Base-by-base conservation (phyloP, 2,113 vertebrate genomes). In the Cyphomyrus plagiostoma region DNA sequence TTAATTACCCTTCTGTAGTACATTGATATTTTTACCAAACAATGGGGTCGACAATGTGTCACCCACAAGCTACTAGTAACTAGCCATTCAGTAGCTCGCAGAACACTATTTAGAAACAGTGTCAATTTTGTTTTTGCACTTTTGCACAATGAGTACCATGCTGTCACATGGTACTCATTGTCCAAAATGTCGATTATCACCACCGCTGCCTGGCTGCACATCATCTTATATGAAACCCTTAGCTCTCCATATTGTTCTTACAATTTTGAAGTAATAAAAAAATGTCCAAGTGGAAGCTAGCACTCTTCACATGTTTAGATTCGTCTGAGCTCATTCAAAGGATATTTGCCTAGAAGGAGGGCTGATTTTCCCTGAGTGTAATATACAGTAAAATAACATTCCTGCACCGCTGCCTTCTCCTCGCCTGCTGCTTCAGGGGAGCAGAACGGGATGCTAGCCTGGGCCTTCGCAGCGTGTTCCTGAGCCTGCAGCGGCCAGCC, bases 401-500 rank as follows among this genome's bases (percentile, higher is more conserved):
- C 3, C 46, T n/a, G 46, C 17, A 85, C 19, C 4, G 58, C 88
- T 19, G 35, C 8, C 21, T 53, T 17, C 85, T 30, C 46, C 62
- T 46, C 2, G 45, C 66, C 62, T 26, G 88, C 6, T 46, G 88
- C 17, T 13, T 62, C 6, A 21, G 58, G 62, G 17, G 42, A 26
- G 3, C n/a, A 50, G 88, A 77, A n/a, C 0, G 23, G 62, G 19
- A 88, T 62, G 11, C 77, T 11, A 3, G 58, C 45, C 7, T 2
- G 2, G n/a, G 58, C 88, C n/a, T 23, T 45, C 1, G 21, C 42
- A 8, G 89, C 86, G 53, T 94, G 94, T 85, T 93, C 90, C 82
- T 88, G 66, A 23, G 94, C 94, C 92, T 95, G 95, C 3, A 83
- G 88, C 4, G 90, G 92, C 91, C 91, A 95, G 2, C 94, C 95